Conservation (phyloP, 2,888 invertebrate genomes). For the Gymnocheta viridis region DNA sequence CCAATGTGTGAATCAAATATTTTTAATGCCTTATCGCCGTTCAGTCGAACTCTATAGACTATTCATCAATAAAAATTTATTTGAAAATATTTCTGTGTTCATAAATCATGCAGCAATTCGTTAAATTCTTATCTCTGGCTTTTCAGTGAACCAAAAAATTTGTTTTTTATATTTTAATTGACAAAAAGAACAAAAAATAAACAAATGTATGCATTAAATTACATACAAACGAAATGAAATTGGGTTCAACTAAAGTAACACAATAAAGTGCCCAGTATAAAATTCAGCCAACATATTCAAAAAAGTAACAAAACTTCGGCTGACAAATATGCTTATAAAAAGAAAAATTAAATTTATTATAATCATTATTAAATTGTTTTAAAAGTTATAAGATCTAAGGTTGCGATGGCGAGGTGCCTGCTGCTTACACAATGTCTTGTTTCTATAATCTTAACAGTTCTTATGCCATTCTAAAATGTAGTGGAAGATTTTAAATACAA, state of each 20-base stretch:
- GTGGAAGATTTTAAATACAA: too few species aligned
- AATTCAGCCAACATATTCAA: not conserved
- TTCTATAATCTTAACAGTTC: too few species aligned
- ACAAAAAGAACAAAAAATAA: slow-evolving; percentile 17
- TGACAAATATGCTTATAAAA: not conserved
- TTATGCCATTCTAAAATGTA: too few species aligned
- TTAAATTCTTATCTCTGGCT: slow-evolving; percentile 52
- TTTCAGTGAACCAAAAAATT: slow-evolving; percentile 62
- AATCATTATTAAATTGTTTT: too few species aligned
- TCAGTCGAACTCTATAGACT: not conserved
- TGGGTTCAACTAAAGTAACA: not conserved
- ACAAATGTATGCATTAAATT: not conserved
- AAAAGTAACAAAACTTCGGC: not conserved
- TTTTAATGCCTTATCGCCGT: slow-evolving; percentile 51
- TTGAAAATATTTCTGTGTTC: slow-evolving; percentile 12
- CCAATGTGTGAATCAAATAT: slow-evolving; percentile 16
- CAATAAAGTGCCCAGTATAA: not conserved
- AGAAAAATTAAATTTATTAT: too few species aligned
- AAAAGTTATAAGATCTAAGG: too few species aligned
- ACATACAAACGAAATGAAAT: not conserved
- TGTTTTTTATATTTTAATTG: slow-evolving; percentile 54
- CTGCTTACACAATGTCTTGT: too few species aligned
- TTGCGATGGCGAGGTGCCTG: too few species aligned
- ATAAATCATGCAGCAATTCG: slow-evolving; percentile 39
- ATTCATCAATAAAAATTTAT: slow-evolving; percentile 31